phyloP scores from a whole-genome alignment of 2,888 invertebrate genomes.

The Drosophila emarginata region DNA sequence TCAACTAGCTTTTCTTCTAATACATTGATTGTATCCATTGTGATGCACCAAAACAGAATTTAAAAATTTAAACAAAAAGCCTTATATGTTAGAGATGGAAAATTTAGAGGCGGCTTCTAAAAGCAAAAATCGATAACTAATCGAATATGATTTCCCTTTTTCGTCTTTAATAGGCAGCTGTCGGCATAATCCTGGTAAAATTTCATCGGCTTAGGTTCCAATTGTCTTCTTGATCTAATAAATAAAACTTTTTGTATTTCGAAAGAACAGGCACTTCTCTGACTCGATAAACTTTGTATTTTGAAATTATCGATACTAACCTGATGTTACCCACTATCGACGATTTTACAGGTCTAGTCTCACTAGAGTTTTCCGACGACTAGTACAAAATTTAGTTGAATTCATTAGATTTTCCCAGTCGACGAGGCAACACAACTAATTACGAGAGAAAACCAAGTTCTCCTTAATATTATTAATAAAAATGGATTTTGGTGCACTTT shows the following conservation, averaged over 20 bases:
- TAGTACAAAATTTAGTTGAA: background rate
- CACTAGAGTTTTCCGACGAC: background rate
- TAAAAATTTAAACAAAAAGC: background rate
- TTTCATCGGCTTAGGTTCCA: too few species aligned
- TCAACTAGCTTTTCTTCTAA: background rate
- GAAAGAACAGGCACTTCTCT: too few species aligned
- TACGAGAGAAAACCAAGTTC: background rate
- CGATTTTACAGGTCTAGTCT: background rate
- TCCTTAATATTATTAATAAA: background rate
- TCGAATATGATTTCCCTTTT: too few species aligned
- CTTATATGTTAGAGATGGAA: background rate
- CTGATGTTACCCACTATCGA: background rate
- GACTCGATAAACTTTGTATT: background rate
- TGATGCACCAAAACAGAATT: background rate
- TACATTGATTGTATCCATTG: background rate
- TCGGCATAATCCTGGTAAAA: too few species aligned
- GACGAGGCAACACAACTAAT: background rate
- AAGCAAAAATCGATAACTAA: too few species aligned
- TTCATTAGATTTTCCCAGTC: background rate
- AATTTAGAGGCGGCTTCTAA: background rate
- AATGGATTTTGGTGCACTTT: conserved; percentile 86
- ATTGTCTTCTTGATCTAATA: too few species aligned
- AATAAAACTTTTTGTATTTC: too few species aligned
- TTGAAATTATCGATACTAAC: background rate
- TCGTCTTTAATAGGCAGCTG: too few species aligned